Evolutionary conservation across 1,140 invertebrate species (phyloP).

Genomic region (Solenopsis invicta): DNA sequence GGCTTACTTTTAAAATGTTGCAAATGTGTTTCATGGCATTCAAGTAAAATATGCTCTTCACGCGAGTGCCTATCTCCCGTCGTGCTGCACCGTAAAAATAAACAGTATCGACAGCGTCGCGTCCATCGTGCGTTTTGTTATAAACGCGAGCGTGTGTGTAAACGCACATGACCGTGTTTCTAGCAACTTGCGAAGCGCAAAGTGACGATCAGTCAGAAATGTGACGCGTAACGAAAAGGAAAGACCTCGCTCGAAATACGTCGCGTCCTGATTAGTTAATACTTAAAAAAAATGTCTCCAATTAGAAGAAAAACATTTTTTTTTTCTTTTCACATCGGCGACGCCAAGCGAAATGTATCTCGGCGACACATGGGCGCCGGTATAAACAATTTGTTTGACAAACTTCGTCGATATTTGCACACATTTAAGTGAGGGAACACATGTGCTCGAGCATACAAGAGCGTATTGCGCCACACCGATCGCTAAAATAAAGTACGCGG

Average conservation of each 20-base stretch:
- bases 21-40: constrained; percentile 24
- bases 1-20: constrained; percentile 14
- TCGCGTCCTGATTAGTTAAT: background rate
- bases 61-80: constrained; percentile 15
- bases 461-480: constrained; percentile 1
- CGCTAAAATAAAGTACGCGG: constrained; percentile 18
- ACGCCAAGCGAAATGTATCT: constrained; percentile 19
- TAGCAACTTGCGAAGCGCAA: background rate
- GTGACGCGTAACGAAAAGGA: background rate
- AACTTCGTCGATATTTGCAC: constrained; percentile 51
- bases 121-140: constrained; percentile 32
- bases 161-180: background rate
- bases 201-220: constrained; percentile 19
- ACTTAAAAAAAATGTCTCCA: constrained; percentile 30
- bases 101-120: constrained; percentile 52
- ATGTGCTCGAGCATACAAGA: constrained; percentile 46
- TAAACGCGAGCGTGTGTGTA: background rate
- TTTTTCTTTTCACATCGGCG: background rate
- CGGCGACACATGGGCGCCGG: background rate
- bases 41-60: constrained; percentile 33
- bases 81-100: constrained; percentile 1
- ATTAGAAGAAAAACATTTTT: constrained; percentile 8
- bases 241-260: background rate
- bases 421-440: constrained; percentile 24
- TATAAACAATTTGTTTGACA: constrained; percentile 54